Percentiles rank a stretch among this genome's conserved stretches.
These are phyloP conservation scores for Sinocyclocheilus grahami DNA, from an alignment of 2,113 vertebrate genomes.

Conservation along the genomic window DNA sequence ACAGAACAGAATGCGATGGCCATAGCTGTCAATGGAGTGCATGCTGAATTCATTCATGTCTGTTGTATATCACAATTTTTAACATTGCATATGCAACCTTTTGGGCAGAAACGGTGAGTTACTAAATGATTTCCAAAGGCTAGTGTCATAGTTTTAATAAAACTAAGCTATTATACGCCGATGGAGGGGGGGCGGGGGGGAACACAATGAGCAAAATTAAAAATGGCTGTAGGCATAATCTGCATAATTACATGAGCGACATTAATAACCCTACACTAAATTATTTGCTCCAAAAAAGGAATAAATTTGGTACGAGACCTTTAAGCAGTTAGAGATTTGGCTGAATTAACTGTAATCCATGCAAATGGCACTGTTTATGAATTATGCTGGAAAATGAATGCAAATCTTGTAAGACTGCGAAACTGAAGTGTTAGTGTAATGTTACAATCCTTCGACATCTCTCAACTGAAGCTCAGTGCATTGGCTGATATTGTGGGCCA, in stretches of 20 bases:
- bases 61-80: not conserved
- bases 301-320: not conserved
- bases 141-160: conserved; percentile 43
- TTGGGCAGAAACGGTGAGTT: not conserved
- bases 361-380: not conserved
- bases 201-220: conserved; percentile 34
- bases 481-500: not conserved
- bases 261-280: conserved; percentile 30
- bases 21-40: not conserved
- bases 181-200: not conserved
- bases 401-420: not conserved
- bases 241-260: conserved; percentile 24
- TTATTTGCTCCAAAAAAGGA: conserved; percentile 26
- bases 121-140: conserved; percentile 20
- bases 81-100: not conserved
- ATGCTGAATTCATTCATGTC: not conserved
- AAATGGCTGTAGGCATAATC: conserved; percentile 30
- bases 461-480: not conserved
- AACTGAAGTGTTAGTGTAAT: not conserved
- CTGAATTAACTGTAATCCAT: conserved; percentile 6
- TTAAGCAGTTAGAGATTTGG: conserved; percentile 1
- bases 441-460: not conserved
- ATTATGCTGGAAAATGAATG: not conserved
- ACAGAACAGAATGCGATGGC: not conserved
- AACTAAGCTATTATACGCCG: conserved; percentile 20